A percentile compares a stretch with the other conserved stretches of the same genome.
These are phyloP conservation scores for Apodemia mormo DNA, from an alignment of 2,888 invertebrate genomes.

Conservation along the genomic window DNA sequence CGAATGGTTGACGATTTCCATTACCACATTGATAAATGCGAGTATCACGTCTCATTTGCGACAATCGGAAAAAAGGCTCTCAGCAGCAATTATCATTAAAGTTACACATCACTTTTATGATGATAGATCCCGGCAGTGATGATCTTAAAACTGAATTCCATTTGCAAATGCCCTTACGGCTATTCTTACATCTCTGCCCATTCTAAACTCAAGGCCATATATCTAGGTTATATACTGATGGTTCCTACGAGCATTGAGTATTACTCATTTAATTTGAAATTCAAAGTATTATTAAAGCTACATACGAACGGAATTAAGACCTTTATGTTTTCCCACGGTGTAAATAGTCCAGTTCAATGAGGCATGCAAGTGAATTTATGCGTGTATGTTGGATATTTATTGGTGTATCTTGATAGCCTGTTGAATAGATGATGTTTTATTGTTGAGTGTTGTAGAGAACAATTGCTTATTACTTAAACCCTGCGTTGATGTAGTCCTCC, in stretches of 20 bases:
- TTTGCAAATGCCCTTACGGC: slow-evolving; percentile 14
- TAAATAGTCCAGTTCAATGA: slow-evolving; percentile 18
- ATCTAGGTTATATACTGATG: slow-evolving; percentile 10
- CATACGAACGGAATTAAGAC: neutral
- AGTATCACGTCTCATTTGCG: too few relatives aligned
- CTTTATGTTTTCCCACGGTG: slow-evolving; percentile 15
- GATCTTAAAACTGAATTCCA: neutral
- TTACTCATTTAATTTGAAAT: slow-evolving; percentile 14
- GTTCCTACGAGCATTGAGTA: neutral
- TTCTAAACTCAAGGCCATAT: slow-evolving; percentile 14
- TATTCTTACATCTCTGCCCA: slow-evolving; percentile 4
- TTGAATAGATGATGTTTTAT: slow-evolving; percentile 1
- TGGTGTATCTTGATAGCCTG: slow-evolving; percentile 10
- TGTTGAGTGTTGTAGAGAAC: neutral
- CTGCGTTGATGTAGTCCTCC: too few relatives aligned
- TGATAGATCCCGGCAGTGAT: neutral
- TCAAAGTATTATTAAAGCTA: neutral
- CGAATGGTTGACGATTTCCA: too few relatives aligned
- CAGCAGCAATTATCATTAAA: neutral
- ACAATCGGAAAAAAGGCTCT: neutral
- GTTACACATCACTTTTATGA: neutral
- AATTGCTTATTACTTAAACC: neutral
- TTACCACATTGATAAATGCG: too few relatives aligned
- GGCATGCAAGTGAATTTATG: slow-evolving; percentile 12
- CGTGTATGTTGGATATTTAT: slow-evolving; percentile 16